phyloP scores from a whole-genome alignment of 2,888 invertebrate genomes.

The Germaria angustata region DNA sequence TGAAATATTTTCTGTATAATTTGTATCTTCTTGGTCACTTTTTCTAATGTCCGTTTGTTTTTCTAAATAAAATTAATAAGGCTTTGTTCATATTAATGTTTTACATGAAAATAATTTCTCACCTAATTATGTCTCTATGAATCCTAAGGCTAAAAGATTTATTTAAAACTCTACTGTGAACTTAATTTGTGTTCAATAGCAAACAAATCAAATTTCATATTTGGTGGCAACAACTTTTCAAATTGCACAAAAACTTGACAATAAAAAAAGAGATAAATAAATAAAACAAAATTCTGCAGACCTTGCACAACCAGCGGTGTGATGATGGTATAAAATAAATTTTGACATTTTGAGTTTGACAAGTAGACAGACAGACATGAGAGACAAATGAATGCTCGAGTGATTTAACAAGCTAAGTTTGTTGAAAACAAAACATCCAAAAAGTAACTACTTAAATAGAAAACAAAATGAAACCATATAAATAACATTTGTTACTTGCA shows the following conservation, averaged over 20 bases:
- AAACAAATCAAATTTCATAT: background rate
- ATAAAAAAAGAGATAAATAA: background rate
- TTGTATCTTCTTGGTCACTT: too few relatives aligned
- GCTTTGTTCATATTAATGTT: too few relatives aligned
- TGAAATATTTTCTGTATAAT: too few relatives aligned
- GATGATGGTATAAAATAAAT: background rate
- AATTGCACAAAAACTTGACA: background rate
- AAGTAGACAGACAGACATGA: slow-evolving; percentile 1
- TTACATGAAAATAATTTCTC: too few relatives aligned
- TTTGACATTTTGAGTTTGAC: slow-evolving; percentile 43
- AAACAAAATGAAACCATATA: slow-evolving; percentile 47
- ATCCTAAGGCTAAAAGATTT: background rate
- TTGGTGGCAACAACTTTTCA: slow-evolving; percentile 24
- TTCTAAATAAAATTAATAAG: too few relatives aligned
- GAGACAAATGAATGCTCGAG: slow-evolving; percentile 11
- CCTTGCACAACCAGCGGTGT: background rate
- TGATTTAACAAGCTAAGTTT: slow-evolving; percentile 1
- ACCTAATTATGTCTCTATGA: background rate
- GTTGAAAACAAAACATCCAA: background rate
- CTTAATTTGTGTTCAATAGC: background rate
- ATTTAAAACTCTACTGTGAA: background rate
- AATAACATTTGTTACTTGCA: slow-evolving; percentile 18
- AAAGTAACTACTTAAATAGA: background rate
- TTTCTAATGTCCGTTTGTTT: too few relatives aligned
- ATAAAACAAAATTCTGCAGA: too few relatives aligned